These are phyloP conservation scores for Sebastes taczanowskii DNA, from an alignment of 2,797 vertebrate genomes.

Conservation along the genomic window DNA sequence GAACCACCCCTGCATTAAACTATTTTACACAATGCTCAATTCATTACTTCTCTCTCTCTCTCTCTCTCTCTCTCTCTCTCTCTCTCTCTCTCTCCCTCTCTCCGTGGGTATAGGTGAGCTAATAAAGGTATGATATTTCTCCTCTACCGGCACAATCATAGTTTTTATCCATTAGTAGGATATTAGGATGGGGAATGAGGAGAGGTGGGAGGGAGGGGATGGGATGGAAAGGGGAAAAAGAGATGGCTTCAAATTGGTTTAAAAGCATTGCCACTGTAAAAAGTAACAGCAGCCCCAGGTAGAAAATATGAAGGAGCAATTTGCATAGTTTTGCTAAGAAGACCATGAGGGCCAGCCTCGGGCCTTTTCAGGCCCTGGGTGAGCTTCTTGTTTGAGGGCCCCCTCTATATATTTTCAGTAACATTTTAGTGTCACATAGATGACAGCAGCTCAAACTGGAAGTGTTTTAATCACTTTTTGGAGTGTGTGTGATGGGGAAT, in stretches of 20 bases:
- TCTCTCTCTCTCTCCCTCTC: conserved; percentile 36
- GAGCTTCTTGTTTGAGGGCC: neutral
- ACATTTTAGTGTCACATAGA: conserved; percentile 10
- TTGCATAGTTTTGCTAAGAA: conserved; percentile 45
- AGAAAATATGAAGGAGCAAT: conserved; percentile 28
- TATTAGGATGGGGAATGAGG: conserved; percentile 72
- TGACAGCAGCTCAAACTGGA: neutral
- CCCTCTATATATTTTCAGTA: neutral
- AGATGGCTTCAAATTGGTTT: conserved; percentile 70
- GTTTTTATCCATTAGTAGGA: conserved; percentile 83
- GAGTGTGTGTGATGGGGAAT: neutral
- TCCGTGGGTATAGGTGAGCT: conserved; percentile 77
- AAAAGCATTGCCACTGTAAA: conserved; percentile 68
- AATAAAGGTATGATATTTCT: conserved; percentile 86
- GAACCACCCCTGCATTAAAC: conserved; percentile 87
- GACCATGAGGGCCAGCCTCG: neutral
- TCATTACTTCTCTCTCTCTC: conserved; percentile 74
- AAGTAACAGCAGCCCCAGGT: conserved; percentile 57
- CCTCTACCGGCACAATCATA: conserved; percentile 77
- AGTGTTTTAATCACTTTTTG: neutral
- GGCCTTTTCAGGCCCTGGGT: conserved; percentile 10
- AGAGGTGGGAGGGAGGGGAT: conserved; percentile 50
- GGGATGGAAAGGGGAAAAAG: conserved; percentile 49
- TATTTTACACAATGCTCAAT: conserved; percentile 87
- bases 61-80: conserved; percentile 34